Base-by-base conservation (phyloP, 92 coral and sea anemone species). In the Phenganax subtilis region DNA sequence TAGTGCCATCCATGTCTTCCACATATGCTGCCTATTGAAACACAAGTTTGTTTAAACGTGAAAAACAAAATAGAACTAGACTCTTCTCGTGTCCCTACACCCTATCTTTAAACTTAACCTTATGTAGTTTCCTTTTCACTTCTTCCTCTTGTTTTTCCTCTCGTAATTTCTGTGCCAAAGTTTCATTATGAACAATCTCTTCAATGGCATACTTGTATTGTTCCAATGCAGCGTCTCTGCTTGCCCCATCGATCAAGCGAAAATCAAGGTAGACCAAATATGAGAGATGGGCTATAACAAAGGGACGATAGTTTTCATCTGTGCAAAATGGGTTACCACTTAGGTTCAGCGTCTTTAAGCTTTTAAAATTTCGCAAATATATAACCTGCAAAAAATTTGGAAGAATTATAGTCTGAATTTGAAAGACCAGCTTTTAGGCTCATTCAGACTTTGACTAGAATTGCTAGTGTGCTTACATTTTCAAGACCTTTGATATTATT, bases 301-400 rank as follows among this genome's bases (percentile, higher is more conserved):
- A 94, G n/a, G 92, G 96, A 84, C 93, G 92, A 90, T 94, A 94
- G 68, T 85, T 94, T 29, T 85, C 71, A 65, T 94, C 97, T 72
- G 90, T 92, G 65, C 96, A 92, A 86, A 94, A 94, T 52, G 98
- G 98, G 71, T 94, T 94, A 28, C 93, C 93, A 87, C 98, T 92
- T 70, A 94, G 83, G 81, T 94, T 94, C 59, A 94, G 65, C 59
- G 98, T 92, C 29, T 92, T 81, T 70, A 94, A 83, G 63, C 58
- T 80, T 79, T 90, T 89, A 71, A 92, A 94, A 55, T 85, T 89
- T 73, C 98, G 83, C 20, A 94, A 88, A 77, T 90, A 94, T 52
- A 92, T 76, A 59, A 92, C 92, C 98, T 94, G 63, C n/a, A 82
- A 8, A 62, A 8, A 29, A 20, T 6, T 16, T 20, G 10, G 51